Evolutionary conservation across 2,888 invertebrate species (phyloP).

Genomic region (Rhagium mordax): DNA sequence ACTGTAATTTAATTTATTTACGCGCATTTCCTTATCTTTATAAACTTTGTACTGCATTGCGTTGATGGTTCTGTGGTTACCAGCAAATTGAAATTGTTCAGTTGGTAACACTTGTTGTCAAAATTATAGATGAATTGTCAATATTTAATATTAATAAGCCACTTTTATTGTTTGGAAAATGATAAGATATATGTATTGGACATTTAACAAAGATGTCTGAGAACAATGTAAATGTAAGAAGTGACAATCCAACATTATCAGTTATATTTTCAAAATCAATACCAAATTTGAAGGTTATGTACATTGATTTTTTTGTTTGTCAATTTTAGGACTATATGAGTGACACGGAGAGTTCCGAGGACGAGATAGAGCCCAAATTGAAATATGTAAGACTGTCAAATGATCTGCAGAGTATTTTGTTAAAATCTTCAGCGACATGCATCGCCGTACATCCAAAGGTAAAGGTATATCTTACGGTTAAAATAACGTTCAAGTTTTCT

Average conservation of each 20-base stretch:
- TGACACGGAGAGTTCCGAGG: conserved; percentile 67
- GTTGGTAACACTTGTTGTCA: conserved; percentile 15
- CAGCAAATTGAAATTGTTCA: not conserved
- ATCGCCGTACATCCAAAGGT: conserved; percentile 95
- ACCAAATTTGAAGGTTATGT: conserved; percentile 13
- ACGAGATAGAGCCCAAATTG: conserved; percentile 88
- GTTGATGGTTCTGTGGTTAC: not conserved
- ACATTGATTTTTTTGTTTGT: not conserved
- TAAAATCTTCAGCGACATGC: conserved; percentile 91
- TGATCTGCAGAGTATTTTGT: conserved; percentile 87
- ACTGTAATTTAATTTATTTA: no score
- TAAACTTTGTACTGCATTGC: no score
- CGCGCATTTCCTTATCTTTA: no score
- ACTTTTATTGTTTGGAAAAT: conserved; percentile 51
- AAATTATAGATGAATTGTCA: conserved; percentile 36
- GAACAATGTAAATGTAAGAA: conserved; percentile 48
- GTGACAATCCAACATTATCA: not conserved
- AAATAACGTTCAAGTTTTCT: not conserved
- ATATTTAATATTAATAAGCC: conserved; percentile 42
- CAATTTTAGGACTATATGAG: conserved; percentile 62
- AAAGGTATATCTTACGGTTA: not conserved
- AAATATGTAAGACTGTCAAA: conserved; percentile 93
- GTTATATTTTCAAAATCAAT: not conserved
- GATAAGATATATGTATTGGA: conserved; percentile 40
- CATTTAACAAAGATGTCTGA: conserved; percentile 50